phyloP scores from a whole-genome alignment of 2,797 vertebrate species.

The Onychomys torridus region DNA sequence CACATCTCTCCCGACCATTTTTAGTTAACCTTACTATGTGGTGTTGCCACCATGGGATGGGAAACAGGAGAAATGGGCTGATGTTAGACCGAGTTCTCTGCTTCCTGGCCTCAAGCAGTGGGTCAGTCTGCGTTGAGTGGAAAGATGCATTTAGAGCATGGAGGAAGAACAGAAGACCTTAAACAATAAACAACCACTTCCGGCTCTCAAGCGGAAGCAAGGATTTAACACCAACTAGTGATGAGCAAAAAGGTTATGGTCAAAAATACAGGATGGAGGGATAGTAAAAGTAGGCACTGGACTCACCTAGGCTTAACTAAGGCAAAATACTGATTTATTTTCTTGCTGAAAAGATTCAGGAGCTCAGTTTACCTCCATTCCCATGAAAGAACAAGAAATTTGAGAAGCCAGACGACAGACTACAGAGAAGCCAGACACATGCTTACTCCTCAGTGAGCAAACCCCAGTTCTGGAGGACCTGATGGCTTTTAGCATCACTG shows the following conservation, averaged over 20 bases:
- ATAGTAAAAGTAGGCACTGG: background rate
- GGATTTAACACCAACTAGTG: background rate
- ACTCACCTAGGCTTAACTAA: background rate
- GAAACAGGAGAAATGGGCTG: background rate
- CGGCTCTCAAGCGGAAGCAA: background rate
- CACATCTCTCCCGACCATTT: background rate
- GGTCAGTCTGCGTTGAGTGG: background rate
- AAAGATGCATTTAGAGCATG: slow-evolving; percentile 17
- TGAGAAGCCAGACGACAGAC: background rate
- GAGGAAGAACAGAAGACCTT: background rate
- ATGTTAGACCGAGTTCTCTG: background rate
- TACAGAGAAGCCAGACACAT: background rate
- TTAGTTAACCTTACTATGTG: background rate
- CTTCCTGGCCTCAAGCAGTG: background rate
- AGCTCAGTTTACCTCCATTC: slow-evolving; percentile 9
- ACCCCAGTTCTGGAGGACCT: background rate
- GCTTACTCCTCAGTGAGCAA: background rate
- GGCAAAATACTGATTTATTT: background rate
- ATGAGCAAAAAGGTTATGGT: background rate
- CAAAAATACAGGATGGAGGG: background rate
- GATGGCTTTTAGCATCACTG: background rate
- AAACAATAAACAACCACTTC: background rate
- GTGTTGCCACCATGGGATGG: background rate
- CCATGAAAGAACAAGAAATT: slow-evolving; percentile 16
- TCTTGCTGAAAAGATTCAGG: slow-evolving; percentile 15